Conservation (phyloP, 2,113 vertebrate species). For the Nibea coibor region DNA sequence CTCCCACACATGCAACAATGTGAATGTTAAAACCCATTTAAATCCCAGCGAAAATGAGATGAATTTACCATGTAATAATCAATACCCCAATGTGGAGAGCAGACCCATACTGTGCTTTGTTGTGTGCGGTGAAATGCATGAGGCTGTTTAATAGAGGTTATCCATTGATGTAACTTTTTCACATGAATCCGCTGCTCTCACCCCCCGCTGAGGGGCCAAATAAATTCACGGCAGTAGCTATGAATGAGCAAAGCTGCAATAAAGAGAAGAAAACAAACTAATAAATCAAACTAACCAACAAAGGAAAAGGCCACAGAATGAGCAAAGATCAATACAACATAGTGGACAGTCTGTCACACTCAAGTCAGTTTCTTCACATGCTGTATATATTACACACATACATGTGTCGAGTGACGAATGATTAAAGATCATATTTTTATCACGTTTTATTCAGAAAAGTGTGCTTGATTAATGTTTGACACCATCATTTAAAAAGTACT, state of each 20-base stretch:
- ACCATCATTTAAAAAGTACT: background rate
- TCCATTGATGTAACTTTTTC: slow-evolving; percentile 26
- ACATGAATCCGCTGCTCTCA: background rate
- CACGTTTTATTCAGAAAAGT: no score
- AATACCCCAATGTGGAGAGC: background rate
- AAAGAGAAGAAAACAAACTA: background rate
- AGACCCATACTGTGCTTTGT: slow-evolving; percentile 6
- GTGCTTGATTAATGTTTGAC: background rate
- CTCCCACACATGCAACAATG: background rate
- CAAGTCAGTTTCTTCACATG: background rate
- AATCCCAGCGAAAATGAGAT: background rate
- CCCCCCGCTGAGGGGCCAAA: slow-evolving; percentile 4
- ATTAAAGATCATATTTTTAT: background rate
- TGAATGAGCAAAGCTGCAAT: background rate
- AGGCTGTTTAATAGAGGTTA: background rate
- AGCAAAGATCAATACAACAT: background rate
- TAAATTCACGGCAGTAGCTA: background rate
- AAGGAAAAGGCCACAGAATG: slow-evolving; percentile 16
- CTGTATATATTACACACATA: no score
- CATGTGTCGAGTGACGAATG: background rate
- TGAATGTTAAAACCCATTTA: background rate
- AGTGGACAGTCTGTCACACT: background rate
- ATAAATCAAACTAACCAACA: background rate
- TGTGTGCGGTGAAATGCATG: background rate
- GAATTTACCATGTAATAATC: slow-evolving; percentile 15